A percentile compares a stretch with the other conserved stretches of the same genome.
Evolutionary conservation across 2,113 vertebrate genomes (phyloP).

Genomic region (Nansenia antarctica): DNA sequence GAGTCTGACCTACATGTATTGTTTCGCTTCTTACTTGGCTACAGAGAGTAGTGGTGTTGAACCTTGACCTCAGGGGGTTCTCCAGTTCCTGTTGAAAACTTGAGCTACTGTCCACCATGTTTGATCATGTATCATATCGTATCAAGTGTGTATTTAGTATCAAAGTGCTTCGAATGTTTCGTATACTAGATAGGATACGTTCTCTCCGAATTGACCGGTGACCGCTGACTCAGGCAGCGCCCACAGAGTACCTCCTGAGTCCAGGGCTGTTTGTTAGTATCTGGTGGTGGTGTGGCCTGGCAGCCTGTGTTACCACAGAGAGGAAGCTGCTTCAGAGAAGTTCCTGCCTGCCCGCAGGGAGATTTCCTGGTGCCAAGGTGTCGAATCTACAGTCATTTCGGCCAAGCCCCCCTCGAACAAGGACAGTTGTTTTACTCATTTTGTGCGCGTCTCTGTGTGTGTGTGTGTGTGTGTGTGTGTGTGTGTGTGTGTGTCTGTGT

Average conservation of each 20-base stretch:
- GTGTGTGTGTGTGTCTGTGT: not conserved
- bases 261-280: not conserved
- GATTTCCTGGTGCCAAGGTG: not conserved
- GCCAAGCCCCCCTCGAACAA: not conserved
- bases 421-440: not conserved
- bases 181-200: too few relatives aligned
- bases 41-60: not conserved
- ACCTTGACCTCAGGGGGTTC: not conserved
- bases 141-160: not conserved
- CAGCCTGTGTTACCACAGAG: not conserved
- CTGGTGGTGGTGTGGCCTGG: not conserved
- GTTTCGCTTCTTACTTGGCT: slow-evolving; percentile 7
- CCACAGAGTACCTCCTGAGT: not conserved
- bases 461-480: not conserved
- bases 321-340: not conserved
- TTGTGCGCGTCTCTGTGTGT: not conserved
- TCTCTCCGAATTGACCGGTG: too few relatives aligned
- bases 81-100: not conserved
- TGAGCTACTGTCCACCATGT: not conserved
- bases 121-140: too few relatives aligned
- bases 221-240: not conserved
- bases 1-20: slow-evolving; percentile 25
- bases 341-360: not conserved
- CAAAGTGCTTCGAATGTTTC: too few relatives aligned
- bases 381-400: not conserved